These are phyloP conservation scores for Saccopteryx bilineata DNA, from an alignment of 2,113 vertebrate species.

Conservation along the genomic window DNA sequence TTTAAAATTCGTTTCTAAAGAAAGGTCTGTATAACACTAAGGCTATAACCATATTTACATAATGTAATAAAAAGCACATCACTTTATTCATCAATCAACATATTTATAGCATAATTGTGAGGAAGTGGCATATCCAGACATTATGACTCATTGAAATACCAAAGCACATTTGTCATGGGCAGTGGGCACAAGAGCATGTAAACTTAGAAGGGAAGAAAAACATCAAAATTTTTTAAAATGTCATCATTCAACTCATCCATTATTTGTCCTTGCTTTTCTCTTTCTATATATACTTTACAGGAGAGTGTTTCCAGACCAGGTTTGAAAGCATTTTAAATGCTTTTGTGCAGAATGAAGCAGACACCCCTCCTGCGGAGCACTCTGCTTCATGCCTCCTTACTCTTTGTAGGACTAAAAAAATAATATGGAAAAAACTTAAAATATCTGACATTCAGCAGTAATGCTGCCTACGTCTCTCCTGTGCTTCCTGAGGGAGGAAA, in stretches of 20 bases:
- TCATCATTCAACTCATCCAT: neutral
- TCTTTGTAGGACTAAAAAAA: neutral
- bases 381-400: neutral
- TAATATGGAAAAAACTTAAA: neutral
- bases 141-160: neutral
- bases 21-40: neutral
- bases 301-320: neutral
- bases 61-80: neutral
- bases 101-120: neutral
- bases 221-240: neutral
- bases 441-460: neutral
- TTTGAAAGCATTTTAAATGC: neutral
- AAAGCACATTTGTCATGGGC: neutral
- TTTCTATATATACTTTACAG: neutral
- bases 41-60: neutral
- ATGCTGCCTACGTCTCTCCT: neutral
- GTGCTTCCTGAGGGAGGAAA: neutral
- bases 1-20: slow-evolving; percentile 21
- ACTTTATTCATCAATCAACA: slow-evolving; percentile 1
- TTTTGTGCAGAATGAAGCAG: neutral
- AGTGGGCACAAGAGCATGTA: neutral
- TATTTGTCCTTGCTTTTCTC: neutral
- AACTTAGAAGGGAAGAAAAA: neutral
- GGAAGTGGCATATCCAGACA: neutral
- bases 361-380: neutral